Conservation (phyloP, 2,888 invertebrate species). For the Clostera curtula region DNA sequence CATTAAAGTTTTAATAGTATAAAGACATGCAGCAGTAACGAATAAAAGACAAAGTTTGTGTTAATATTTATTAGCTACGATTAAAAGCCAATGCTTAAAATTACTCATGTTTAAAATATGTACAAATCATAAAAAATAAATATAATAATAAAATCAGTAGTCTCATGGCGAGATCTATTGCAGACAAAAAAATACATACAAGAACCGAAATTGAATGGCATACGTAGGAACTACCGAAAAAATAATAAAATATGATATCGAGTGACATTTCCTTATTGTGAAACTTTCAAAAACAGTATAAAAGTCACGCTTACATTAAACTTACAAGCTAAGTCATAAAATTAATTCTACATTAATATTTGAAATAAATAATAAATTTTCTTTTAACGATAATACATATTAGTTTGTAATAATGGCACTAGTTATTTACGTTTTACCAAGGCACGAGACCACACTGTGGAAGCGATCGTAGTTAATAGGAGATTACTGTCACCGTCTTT, state of each 20-base stretch:
- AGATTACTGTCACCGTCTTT: constrained; percentile 13
- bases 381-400: constrained; percentile 31
- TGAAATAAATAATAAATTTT: constrained; percentile 28
- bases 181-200: no score
- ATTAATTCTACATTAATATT: constrained; percentile 18
- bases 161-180: no score
- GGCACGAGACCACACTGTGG: constrained; percentile 35
- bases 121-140: constrained; percentile 26
- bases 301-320: constrained; percentile 6
- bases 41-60: constrained; percentile 22
- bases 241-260: no score
- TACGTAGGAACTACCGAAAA: no score
- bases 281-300: no score
- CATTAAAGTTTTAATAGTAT: constrained; percentile 6
- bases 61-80: constrained; percentile 57
- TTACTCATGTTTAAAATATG: constrained; percentile 35
- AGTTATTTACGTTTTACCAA: constrained; percentile 38
- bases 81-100: constrained; percentile 43
- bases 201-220: no score
- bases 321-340: no score
- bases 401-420: constrained; percentile 67
- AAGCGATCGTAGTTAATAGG: constrained; percentile 17
- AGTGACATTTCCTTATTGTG: no score
- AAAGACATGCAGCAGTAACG: neutral
- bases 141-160: constrained; percentile 6